phyloP scores from a whole-genome alignment of 2,888 invertebrate genomes.

The Tachystola acroxantha region DNA sequence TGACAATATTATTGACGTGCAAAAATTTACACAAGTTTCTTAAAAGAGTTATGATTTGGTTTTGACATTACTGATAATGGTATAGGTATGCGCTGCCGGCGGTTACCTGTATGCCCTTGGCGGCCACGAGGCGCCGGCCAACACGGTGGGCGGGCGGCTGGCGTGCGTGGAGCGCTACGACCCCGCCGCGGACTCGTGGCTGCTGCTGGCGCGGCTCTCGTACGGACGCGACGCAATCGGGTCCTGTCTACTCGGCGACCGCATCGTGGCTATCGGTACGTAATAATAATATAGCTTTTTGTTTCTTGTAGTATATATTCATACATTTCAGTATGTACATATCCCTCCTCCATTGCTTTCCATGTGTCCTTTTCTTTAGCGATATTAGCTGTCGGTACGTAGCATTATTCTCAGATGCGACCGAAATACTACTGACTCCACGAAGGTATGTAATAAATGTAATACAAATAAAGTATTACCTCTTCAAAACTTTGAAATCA shows the following conservation, averaged over 20 bases:
- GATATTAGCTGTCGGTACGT: too few species aligned
- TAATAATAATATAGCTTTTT: too few species aligned
- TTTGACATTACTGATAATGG: background rate
- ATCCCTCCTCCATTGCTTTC: background rate
- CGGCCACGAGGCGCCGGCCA: slow-evolving; percentile 94
- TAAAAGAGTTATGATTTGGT: too few species aligned
- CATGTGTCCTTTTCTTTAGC: too few species aligned
- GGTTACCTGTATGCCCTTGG: slow-evolving; percentile 95
- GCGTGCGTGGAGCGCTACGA: slow-evolving; percentile 94
- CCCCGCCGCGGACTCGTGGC: slow-evolving; percentile 90
- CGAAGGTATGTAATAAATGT: too few species aligned
- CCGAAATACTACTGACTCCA: too few species aligned
- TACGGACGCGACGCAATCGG: slow-evolving; percentile 93
- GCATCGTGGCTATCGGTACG: slow-evolving; percentile 88
- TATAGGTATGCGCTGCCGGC: slow-evolving; percentile 86
- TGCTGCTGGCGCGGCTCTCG: slow-evolving; percentile 88
- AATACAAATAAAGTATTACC: too few species aligned
- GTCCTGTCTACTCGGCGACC: slow-evolving; percentile 90
- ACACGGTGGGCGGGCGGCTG: slow-evolving; percentile 84
- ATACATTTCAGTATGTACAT: background rate
- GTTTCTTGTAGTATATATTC: background rate
- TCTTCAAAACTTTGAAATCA: too few species aligned
- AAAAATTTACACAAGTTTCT: too few species aligned
- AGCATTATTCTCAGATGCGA: too few species aligned
- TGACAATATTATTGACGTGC: too few species aligned